A percentile compares a stretch with the other conserved stretches of the same genome.
phyloP scores from a whole-genome alignment of 2,797 vertebrate species.

The Ctenosaura bakeri region DNA sequence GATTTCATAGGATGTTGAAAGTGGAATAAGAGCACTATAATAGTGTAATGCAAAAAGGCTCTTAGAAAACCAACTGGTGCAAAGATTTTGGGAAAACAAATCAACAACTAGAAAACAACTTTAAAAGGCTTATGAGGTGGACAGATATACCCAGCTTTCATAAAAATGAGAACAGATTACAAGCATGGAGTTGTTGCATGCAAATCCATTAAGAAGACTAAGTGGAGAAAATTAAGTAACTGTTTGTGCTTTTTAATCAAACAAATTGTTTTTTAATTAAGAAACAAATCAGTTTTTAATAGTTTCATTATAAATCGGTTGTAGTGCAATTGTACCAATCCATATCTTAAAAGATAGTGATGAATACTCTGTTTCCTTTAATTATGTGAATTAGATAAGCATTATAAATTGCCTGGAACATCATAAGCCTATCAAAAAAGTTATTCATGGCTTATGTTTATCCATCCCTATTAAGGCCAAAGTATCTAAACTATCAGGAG shows the following conservation, averaged over 20 bases:
- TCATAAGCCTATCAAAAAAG: constrained; percentile 28
- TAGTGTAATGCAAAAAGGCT: too few species aligned
- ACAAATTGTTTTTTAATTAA: constrained; percentile 34
- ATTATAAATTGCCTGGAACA: constrained; percentile 20
- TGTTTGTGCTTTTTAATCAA: constrained; percentile 28
- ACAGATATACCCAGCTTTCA: background rate
- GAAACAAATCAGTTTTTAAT: constrained; percentile 25
- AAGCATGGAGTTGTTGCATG: background rate
- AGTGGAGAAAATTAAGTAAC: constrained; percentile 26
- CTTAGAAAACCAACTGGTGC: background rate
- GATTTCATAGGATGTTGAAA: too few species aligned
- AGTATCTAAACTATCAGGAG: background rate
- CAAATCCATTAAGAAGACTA: constrained; percentile 16
- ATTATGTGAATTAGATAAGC: background rate
- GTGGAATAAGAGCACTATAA: too few species aligned
- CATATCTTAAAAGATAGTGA: constrained; percentile 33
- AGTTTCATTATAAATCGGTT: constrained; percentile 22
- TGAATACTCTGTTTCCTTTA: constrained; percentile 16
- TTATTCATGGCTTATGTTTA: background rate
- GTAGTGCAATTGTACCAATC: constrained; percentile 35
- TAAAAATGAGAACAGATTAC: constrained; percentile 7
- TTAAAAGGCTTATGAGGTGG: background rate
- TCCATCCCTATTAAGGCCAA: background rate
- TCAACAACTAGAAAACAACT: too few species aligned
- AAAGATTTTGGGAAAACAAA: constrained; percentile 2